These are phyloP conservation scores for Ectobius pallidus DNA, from an alignment of 2,888 invertebrate genomes.

Conservation along the genomic window DNA sequence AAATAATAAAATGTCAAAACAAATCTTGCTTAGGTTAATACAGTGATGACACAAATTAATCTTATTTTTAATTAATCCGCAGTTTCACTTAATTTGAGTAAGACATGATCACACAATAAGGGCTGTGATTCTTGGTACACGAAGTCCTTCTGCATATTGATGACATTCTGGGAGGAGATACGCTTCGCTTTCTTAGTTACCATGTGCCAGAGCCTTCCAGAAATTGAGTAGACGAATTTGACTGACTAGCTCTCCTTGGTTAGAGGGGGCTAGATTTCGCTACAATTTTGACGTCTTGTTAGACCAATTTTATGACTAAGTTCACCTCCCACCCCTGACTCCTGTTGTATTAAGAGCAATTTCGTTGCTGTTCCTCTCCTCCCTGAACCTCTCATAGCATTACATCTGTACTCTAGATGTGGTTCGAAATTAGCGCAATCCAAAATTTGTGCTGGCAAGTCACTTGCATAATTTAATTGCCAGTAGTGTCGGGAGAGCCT, in stretches of 20 bases:
- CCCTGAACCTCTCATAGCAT: neutral
- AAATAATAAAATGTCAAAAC: no score
- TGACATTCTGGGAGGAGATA: no score
- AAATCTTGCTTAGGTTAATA: no score
- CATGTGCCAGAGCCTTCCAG: neutral
- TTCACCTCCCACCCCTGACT: neutral
- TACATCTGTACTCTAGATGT: slow-evolving; percentile 20
- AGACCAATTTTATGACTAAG: slow-evolving; percentile 29
- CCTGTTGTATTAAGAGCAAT: slow-evolving; percentile 31
- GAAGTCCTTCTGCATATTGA: no score
- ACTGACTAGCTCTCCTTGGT: neutral
- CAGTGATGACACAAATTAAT: no score
- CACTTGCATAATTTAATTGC: slow-evolving; percentile 31
- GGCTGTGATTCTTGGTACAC: no score
- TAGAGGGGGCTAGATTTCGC: slow-evolving; percentile 8
- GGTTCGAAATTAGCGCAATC: slow-evolving; percentile 30
- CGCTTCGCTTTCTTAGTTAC: neutral
- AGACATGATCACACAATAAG: no score
- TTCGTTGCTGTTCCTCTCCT: neutral
- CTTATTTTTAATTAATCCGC: no score
- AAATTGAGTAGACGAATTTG: slow-evolving; percentile 6
- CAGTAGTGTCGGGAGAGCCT: neutral
- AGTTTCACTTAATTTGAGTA: no score
- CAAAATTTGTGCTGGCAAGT: slow-evolving; percentile 26
- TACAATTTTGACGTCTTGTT: slow-evolving; percentile 32